Base-by-base conservation (phyloP, 2,113 vertebrate genomes). In the Stomatorhinus ivindoensis region DNA sequence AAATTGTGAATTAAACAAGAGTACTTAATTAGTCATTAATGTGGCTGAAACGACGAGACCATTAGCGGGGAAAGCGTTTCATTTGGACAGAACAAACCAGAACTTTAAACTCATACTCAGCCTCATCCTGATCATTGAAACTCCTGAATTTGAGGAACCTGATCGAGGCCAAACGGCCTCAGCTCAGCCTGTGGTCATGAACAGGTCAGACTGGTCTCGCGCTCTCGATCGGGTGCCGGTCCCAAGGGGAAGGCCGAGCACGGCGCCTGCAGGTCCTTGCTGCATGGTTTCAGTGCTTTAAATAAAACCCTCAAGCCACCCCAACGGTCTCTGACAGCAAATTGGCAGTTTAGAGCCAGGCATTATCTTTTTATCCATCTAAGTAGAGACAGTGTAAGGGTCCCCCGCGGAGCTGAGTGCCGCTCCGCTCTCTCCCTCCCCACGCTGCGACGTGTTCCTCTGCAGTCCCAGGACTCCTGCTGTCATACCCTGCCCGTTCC, bases 1-100 rank as follows among this genome's bases (percentile, higher is more conserved):
- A 84, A 47, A 84, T 21, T 51, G 83, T 86, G n/a, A 55, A 87
- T 87, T 87, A 87, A 87, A 87, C 48, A 31, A 87, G 47, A 19
- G 85, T 87, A 27, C 31, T 39, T 53, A 87, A 53, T 87, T 87
- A 87, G 85, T 53, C 50, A 53, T 87, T 53, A 55, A 87, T 87
- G 47, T 53, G 85, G 27, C 50, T 55, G 48, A 87, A 87, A 55
- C 8, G 11, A 53, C 2, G 50, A 84, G 10, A 24, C 39, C 7
- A 69, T 69, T 8, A 50, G 46, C 19, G 5, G 46, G 24, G 44
- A 50, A 31, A 86, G 46, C 3, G 5, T 80, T n/a, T 86, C 47
- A 27, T 86, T 50, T 47, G 83, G 44, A 47, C 47, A 85, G 47
- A 85, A 9, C 46, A 42, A 27, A 27, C 58, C 9, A 27, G 8